A percentile compares a stretch with the other conserved stretches of the same genome.
phyloP scores from a whole-genome alignment of 2,888 invertebrate genomes.

The Chalcis sispes region DNA sequence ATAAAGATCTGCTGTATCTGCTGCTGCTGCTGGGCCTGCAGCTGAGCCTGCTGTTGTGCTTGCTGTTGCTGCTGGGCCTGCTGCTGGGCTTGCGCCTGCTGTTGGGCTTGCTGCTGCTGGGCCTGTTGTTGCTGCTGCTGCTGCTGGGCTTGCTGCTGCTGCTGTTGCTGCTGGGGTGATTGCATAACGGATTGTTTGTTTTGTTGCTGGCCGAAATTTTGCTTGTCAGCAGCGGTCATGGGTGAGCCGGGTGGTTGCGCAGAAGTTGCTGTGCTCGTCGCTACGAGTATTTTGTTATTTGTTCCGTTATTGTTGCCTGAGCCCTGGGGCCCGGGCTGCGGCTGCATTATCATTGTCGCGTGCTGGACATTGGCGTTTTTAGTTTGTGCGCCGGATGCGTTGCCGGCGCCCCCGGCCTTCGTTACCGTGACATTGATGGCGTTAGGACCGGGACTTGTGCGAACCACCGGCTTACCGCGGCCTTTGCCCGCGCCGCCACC shows the following conservation, averaged over 20 bases:
- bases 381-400: constrained; percentile 51
- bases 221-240: constrained; percentile 78
- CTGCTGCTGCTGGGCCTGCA: constrained; percentile 64
- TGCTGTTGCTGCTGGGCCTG: constrained; percentile 63
- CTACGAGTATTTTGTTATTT: constrained; percentile 62
- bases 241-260: constrained; percentile 77
- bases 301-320: constrained; percentile 42
- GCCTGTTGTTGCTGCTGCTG: constrained; percentile 69
- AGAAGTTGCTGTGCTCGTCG: constrained; percentile 61
- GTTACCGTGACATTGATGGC: constrained; percentile 74
- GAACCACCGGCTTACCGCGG: constrained; percentile 83
- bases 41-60: constrained; percentile 70
- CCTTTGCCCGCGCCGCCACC: constrained; percentile 79
- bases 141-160: constrained; percentile 63
- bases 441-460: constrained; percentile 83
- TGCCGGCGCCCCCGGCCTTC: constrained; percentile 73
- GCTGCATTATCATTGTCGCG: constrained; percentile 70
- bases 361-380: constrained; percentile 78
- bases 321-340: constrained; percentile 41
- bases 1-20: constrained; percentile 71
- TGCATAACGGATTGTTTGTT: constrained; percentile 69
- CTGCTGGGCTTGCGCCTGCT: constrained; percentile 71
- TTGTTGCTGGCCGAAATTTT: constrained; percentile 75
- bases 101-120: constrained; percentile 69
- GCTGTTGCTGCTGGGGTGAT: constrained; percentile 71